A percentile compares a stretch with the other conserved stretches of the same genome.
These are phyloP conservation scores for Dione vanillae DNA, from an alignment of 2,888 invertebrate species.

Conservation along the genomic window DNA sequence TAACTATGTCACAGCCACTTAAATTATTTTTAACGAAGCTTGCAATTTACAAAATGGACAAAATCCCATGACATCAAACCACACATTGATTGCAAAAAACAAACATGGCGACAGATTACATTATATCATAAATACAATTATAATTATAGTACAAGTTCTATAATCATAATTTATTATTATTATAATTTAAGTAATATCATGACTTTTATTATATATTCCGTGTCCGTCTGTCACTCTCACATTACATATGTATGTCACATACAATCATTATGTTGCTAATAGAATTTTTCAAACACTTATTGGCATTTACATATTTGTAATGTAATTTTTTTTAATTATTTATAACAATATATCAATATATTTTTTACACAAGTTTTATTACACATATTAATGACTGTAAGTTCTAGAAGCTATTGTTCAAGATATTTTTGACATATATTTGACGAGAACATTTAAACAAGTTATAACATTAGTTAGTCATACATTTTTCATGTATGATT, in stretches of 20 bases:
- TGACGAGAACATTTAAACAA: slow-evolving; percentile 2
- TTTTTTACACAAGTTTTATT: slow-evolving; percentile 1
- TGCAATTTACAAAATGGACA: slow-evolving; percentile 16
- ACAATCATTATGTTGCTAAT: not conserved
- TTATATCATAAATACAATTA: slow-evolving; percentile 9
- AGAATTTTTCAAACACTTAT: slow-evolving; percentile 11
- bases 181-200: slow-evolving; percentile 1
- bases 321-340: slow-evolving; percentile 3
- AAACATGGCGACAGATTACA: slow-evolving; percentile 19
- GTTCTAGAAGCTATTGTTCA: slow-evolving; percentile 10
- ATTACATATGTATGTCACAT: not conserved
- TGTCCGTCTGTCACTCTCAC: not conserved
- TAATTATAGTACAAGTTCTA: slow-evolving; percentile 2
- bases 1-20: slow-evolving; percentile 79
- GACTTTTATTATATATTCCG: not conserved
- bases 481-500: not conserved
- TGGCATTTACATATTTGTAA: slow-evolving; percentile 12
- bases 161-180: not conserved
- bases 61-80: not conserved
- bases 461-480: not conserved
- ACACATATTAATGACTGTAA: slow-evolving; percentile 11
- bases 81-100: slow-evolving; percentile 3
- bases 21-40: slow-evolving; percentile 62
- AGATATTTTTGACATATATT: not conserved
- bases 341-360: not conserved